A percentile compares a stretch with the other conserved stretches of the same genome.
phyloP scores from a whole-genome alignment of 2,888 invertebrate species.

The Ennomos erosarius region DNA sequence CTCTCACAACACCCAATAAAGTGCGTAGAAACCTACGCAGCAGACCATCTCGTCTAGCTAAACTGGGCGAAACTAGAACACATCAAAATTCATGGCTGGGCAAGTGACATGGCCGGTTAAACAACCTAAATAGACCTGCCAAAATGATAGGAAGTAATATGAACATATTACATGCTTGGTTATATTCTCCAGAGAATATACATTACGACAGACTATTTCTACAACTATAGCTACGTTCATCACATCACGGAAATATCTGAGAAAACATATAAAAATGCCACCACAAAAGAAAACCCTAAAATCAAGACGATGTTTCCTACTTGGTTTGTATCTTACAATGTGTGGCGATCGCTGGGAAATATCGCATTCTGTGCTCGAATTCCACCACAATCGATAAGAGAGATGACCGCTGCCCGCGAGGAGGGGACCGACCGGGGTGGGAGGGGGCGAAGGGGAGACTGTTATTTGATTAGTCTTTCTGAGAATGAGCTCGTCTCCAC shows the following conservation, averaged over 20 bases:
- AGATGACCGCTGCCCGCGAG: constrained; percentile 84
- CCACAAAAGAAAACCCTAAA: constrained; percentile 41
- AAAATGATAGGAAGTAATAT: constrained; percentile 2
- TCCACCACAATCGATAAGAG: constrained; percentile 86
- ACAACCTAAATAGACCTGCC: constrained; percentile 26
- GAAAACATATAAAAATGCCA: not conserved
- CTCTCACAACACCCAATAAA: constrained; percentile 21
- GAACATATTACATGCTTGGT: not conserved
- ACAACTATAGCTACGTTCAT: constrained; percentile 1
- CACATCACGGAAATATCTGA: constrained; percentile 3
- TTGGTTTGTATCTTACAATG: constrained; percentile 63
- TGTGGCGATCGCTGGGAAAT: constrained; percentile 78
- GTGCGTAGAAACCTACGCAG: not conserved
- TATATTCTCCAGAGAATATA: not conserved
- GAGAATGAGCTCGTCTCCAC: constrained; percentile 84
- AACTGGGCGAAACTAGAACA: constrained; percentile 39
- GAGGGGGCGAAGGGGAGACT: constrained; percentile 73
- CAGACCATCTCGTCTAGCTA: constrained; percentile 33
- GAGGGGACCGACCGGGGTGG: constrained; percentile 53
- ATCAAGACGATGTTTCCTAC: constrained; percentile 50
- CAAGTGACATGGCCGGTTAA: constrained; percentile 37
- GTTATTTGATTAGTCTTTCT: constrained; percentile 86
- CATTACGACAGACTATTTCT: not conserved
- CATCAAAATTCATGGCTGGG: constrained; percentile 50
- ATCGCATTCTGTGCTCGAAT: constrained; percentile 85